Percentiles rank a stretch among this genome's conserved stretches.
Evolutionary conservation across 1,140 invertebrate genomes (phyloP).

Genomic region (Hetaerina americana): DNA sequence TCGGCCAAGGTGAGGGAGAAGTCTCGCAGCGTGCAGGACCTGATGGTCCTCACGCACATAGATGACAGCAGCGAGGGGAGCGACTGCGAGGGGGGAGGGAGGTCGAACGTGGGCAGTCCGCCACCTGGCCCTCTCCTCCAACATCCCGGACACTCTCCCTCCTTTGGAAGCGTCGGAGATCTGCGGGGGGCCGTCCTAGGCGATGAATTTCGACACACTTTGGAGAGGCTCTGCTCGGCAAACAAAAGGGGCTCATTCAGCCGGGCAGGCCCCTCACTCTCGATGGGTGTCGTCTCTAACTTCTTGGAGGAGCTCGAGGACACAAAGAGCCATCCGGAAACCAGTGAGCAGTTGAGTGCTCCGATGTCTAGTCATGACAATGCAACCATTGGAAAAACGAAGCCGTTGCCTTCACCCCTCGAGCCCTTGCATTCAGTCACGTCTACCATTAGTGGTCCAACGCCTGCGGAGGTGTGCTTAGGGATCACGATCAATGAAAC

Average conservation of each 20-base stretch:
- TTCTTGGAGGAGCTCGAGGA: too few relatives aligned
- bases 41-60: slow-evolving; percentile 60
- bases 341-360: too few relatives aligned
- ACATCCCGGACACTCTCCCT: slow-evolving; percentile 19
- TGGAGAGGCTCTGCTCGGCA: slow-evolving; percentile 30
- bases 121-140: slow-evolving; percentile 6
- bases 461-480: too few relatives aligned
- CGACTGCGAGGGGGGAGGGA: slow-evolving; percentile 23
- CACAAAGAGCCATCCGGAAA: too few relatives aligned
- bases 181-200: slow-evolving; percentile 32
- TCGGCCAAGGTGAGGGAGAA: slow-evolving; percentile 55
- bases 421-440: too few relatives aligned
- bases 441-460: too few relatives aligned
- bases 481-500: too few relatives aligned
- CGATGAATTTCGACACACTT: slow-evolving; percentile 39
- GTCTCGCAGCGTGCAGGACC: slow-evolving; percentile 55
- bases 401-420: too few relatives aligned
- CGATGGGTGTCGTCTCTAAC: too few relatives aligned
- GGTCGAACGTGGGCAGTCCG: neutral
- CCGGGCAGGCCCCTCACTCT: too few relatives aligned
- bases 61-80: slow-evolving; percentile 44
- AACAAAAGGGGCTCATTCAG: neutral
- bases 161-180: slow-evolving; percentile 41
- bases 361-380: too few relatives aligned
- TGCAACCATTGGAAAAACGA: too few relatives aligned